Percentiles rank a stretch among this genome's conserved stretches.
phyloP scores from a whole-genome alignment of 92 coral and sea anemone species.

The Porites evermanni region DNA sequence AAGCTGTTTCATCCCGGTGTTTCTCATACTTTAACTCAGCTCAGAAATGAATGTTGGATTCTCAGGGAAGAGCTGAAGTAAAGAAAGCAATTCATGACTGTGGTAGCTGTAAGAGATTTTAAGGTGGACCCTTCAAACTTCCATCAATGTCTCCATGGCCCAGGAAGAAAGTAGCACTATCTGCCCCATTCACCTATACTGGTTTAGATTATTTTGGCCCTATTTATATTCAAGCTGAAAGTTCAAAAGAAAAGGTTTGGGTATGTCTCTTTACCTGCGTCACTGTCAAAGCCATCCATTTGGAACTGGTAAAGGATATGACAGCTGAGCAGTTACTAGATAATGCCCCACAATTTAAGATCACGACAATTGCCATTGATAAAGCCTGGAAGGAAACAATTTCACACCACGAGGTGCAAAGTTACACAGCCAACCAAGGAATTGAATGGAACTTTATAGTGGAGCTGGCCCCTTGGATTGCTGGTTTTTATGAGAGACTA shows the following conservation, averaged over 20 bases:
- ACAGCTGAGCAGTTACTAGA: conserved; percentile 2
- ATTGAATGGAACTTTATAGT: conserved; percentile 4
- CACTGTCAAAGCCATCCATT: background rate
- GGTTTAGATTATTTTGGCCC: background rate
- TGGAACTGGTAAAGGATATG: background rate
- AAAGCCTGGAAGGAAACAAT: background rate
- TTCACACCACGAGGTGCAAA: background rate
- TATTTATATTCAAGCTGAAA: background rate
- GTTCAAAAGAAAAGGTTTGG: background rate
- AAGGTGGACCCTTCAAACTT: conserved; percentile 19
- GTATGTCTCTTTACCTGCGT: background rate
- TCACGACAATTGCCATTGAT: background rate
- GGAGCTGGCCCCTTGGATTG: conserved; percentile 11
- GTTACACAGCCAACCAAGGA: background rate
- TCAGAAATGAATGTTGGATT: conserved; percentile 22
- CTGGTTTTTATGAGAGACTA: background rate
- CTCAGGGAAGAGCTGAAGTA: conserved; percentile 18
- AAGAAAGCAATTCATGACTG: conserved; percentile 9
- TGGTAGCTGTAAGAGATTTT: conserved; percentile 10
- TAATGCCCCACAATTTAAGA: background rate
- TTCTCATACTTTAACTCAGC: conserved; percentile 1
- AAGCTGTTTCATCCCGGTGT: background rate
- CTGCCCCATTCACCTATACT: conserved; percentile 9
- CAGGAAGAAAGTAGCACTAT: conserved; percentile 6
- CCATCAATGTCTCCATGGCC: conserved; percentile 26